phyloP scores from a whole-genome alignment of 1,140 invertebrate genomes.

The Eumaeus atala region DNA sequence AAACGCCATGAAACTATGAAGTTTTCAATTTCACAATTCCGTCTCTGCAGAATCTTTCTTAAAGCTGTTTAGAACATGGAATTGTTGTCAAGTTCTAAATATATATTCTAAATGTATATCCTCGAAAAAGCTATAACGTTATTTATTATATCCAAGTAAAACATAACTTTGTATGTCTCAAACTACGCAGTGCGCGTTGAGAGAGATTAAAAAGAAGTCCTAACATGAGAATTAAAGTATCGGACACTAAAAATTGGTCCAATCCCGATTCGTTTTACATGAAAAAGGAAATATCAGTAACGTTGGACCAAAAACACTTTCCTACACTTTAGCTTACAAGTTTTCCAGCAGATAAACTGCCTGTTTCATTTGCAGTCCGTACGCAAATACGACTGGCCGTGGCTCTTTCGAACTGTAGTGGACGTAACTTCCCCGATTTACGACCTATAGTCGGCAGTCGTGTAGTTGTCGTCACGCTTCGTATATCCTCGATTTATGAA shows the following conservation, averaged over 20 bases:
- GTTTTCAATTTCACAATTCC: no score
- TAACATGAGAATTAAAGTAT: no score
- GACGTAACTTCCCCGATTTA: slow-evolving; percentile 17
- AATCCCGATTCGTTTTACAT: slow-evolving; percentile 11
- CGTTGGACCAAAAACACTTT: slow-evolving; percentile 1
- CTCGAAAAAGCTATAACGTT: no score
- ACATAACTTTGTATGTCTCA: no score
- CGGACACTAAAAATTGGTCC: neutral
- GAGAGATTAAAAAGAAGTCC: no score
- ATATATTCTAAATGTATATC: no score
- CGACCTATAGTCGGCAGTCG: slow-evolving; percentile 14
- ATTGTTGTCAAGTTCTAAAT: no score
- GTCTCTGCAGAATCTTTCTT: no score
- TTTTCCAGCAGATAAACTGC: slow-evolving; percentile 2
- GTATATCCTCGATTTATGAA: slow-evolving; percentile 12
- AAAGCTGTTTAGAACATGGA: no score
- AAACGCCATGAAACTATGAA: no score
- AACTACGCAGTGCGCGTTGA: no score
- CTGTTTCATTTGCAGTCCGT: slow-evolving; percentile 8
- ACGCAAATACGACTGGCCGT: slow-evolving; percentile 18
- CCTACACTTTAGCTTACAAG: neutral
- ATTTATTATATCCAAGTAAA: no score
- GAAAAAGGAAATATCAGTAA: slow-evolving; percentile 12
- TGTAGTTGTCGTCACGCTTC: slow-evolving; percentile 17
- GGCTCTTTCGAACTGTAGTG: neutral